phyloP scores from a whole-genome alignment of 2,113 vertebrate genomes.

The Ictalurus punctatus region DNA sequence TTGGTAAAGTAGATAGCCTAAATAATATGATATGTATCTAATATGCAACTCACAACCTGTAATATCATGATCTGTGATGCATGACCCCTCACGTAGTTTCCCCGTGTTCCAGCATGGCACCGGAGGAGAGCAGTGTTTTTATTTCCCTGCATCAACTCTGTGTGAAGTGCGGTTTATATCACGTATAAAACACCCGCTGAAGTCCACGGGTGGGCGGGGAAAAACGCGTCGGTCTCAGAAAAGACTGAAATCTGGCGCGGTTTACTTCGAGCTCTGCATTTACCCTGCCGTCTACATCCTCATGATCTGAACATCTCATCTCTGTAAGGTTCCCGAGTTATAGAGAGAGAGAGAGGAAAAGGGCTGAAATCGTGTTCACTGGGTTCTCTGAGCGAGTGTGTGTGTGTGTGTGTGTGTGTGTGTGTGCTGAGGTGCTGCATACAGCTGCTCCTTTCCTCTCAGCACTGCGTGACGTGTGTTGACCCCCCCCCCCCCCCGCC shows the following conservation, averaged over 20 bases:
- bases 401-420: slow-evolving; percentile 20
- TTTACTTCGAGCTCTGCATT: not conserved
- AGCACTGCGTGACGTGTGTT: not conserved
- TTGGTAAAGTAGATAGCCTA: not conserved
- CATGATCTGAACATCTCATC: not conserved
- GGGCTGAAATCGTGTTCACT: not conserved
- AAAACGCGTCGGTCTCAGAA: not conserved
- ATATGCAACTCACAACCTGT: not conserved
- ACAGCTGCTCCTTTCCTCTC: slow-evolving; percentile 5
- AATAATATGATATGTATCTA: not conserved
- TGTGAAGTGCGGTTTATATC: not conserved
- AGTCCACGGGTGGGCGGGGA: too few relatives aligned
- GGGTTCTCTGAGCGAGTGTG: not conserved
- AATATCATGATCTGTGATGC: too few relatives aligned
- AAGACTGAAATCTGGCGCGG: not conserved
- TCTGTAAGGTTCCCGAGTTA: not conserved
- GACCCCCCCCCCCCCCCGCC: not conserved
- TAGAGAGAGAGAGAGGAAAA: not conserved
- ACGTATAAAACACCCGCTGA: not conserved
- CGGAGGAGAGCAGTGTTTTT: not conserved
- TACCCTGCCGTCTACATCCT: not conserved
- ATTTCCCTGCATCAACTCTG: too few relatives aligned
- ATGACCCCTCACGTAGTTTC: too few relatives aligned
- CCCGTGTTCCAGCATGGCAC: not conserved
- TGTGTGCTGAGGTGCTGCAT: not conserved